Evolutionary conservation across 2,888 invertebrate genomes (phyloP), one percentile per base, ranked within the genome.

Genomic region (Tetramorium bicarinatum): DNA sequence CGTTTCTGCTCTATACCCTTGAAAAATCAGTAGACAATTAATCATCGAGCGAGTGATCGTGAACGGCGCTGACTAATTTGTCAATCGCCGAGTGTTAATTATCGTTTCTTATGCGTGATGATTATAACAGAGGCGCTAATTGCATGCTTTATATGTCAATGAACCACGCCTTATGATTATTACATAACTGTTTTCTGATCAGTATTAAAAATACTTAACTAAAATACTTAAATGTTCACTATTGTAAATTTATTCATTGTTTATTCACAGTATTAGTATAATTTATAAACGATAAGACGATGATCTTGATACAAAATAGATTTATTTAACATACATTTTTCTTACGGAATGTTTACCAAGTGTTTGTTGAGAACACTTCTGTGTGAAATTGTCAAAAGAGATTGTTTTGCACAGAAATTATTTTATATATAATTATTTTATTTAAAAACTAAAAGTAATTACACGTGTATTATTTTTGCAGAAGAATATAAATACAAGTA

Each of bases 11-110:
- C 79, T 71, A 47, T 47, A 47, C 47, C 18, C 13, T 34, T 79
- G 79, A 79, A 79, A 79, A 79, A 59, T 79, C 72, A 59, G 72
- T 21, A 71, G 34, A 71, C 72, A 34, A 79, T 89, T 84, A 81
- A 86, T 88, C 85, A 89, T 72, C 34, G 44, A 34, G 52, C 52
- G 76, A 75, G 77, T 62, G 82, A 85, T 85, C 81, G 83, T 69
- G 86, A 82, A 67, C 80, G 72, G 64, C 84, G 86, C 77, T 85
- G 69, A 88, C 84, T 86, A 89, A 79, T 83, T 87, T 87, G 89
- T 89, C 84, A 87, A 77, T 71, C 71, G 81, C 76, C 69, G 75
- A 84, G 82, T 44, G 77, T 82, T 88, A 88, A 88, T 88, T 88
- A 79, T 59, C 34, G 84, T 81, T 69, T 59, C 80, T 81, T 69